These are phyloP conservation scores for Crenuchus spilurus DNA, from an alignment of 2,797 vertebrate genomes.

Conservation along the genomic window DNA sequence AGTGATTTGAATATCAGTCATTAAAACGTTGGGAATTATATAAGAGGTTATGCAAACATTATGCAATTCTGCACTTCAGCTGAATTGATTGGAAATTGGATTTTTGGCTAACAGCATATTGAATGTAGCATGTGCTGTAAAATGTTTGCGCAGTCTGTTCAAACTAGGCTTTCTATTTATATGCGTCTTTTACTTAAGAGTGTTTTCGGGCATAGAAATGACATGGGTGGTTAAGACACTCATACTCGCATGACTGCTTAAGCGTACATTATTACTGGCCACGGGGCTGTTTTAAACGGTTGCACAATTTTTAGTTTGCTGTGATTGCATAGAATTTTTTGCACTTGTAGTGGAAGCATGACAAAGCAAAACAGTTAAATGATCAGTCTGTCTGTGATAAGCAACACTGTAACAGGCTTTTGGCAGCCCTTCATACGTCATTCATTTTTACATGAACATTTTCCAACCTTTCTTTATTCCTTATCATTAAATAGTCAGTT, in stretches of 20 bases:
- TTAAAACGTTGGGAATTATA: slow-evolving; percentile 1
- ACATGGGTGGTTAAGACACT: too few species aligned
- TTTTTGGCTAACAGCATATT: slow-evolving; percentile 8
- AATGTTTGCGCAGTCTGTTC: not conserved
- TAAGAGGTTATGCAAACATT: slow-evolving; percentile 14
- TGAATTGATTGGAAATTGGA: slow-evolving; percentile 17
- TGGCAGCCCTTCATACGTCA: too few species aligned
- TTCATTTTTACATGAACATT: too few species aligned
- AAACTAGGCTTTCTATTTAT: not conserved
- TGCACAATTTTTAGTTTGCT: not conserved
- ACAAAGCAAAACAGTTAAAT: too few species aligned
- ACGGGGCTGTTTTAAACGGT: not conserved
- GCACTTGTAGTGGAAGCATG: too few species aligned
- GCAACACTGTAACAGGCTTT: too few species aligned
- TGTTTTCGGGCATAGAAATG: not conserved
- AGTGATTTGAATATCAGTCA: slow-evolving; percentile 5
- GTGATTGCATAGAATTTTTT: too few species aligned
- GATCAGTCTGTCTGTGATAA: too few species aligned
- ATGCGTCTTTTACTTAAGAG: not conserved
- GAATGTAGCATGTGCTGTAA: not conserved
- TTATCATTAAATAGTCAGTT: too few species aligned
- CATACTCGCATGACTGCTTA: too few species aligned
- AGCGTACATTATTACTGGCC: not conserved
- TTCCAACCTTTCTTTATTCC: too few species aligned
- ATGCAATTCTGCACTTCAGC: slow-evolving; percentile 2